These are phyloP conservation scores for Pogonomyrmex barbatus DNA, from an alignment of 1,140 invertebrate species.

Conservation along the genomic window DNA sequence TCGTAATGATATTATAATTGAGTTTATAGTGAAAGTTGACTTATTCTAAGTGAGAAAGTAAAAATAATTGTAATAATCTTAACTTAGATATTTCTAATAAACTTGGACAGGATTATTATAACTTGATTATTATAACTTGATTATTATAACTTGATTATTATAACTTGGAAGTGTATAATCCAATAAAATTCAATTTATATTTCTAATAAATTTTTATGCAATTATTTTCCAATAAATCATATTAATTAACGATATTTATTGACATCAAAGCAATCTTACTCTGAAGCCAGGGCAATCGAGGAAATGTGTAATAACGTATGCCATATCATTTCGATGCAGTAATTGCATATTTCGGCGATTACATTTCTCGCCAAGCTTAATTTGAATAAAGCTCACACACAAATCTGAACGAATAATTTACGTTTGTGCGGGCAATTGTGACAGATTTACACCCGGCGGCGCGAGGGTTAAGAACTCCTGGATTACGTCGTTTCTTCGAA, in stretches of 20 bases:
- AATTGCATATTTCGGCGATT: background rate
- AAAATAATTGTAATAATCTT: background rate
- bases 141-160: background rate
- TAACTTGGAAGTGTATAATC: background rate
- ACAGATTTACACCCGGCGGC: slow-evolving; percentile 28
- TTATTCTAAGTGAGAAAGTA: background rate
- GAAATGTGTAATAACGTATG: background rate
- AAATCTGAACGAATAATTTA: slow-evolving; percentile 43
- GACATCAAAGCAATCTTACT: background rate
- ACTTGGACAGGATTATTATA: background rate
- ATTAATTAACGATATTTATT: background rate
- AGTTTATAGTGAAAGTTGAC: background rate
- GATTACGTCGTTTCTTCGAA: slow-evolving; percentile 53
- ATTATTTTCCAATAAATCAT: background rate
- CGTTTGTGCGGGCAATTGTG: slow-evolving; percentile 14
- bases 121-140: background rate
- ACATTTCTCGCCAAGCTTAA: slow-evolving; percentile 31
- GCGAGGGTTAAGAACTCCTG: slow-evolving; percentile 46
- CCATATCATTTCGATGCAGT: background rate
- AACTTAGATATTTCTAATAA: background rate
- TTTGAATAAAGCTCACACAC: slow-evolving; percentile 26
- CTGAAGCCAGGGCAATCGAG: background rate
- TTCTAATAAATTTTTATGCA: background rate
- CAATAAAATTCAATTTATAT: background rate
- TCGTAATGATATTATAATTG: background rate